Evolutionary conservation across 1,140 invertebrate species (phyloP).

Genomic region (Heliconius melpomene): DNA sequence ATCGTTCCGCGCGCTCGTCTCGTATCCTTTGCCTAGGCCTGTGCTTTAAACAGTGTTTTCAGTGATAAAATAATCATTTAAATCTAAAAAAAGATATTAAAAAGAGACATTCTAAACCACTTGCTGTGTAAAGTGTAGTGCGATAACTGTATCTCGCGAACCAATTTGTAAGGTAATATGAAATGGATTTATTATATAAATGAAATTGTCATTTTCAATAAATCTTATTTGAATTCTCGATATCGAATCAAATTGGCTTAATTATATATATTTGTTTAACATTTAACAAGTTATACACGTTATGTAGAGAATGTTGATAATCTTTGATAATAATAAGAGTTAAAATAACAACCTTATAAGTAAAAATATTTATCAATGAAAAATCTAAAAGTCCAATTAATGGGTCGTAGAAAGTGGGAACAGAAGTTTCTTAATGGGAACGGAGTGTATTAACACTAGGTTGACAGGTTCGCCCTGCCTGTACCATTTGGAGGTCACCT

Average conservation of each 20-base stretch:
- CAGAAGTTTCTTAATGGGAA: too few species aligned
- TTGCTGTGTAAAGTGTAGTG: not conserved
- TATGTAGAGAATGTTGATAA: not conserved
- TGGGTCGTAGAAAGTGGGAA: too few species aligned
- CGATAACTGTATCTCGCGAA: not conserved
- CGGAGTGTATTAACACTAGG: too few species aligned
- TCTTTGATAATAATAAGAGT: not conserved
- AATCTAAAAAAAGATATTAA: not conserved
- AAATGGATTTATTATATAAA: not conserved
- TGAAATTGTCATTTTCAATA: not conserved
- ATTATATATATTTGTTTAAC: not conserved
- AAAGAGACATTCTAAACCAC: not conserved
- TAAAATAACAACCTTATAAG: not conserved
- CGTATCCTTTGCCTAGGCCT: constrained; percentile 18
- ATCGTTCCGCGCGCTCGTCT: constrained; percentile 53
- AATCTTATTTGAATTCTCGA: not conserved
- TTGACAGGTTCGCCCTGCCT: too few species aligned
- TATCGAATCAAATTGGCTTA: not conserved
- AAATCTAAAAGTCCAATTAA: too few species aligned
- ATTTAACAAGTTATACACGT: not conserved
- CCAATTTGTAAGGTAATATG: not conserved
- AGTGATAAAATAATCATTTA: not conserved
- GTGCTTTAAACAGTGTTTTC: not conserved
- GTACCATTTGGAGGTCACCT: too few species aligned
- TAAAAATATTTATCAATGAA: too few species aligned